Evolutionary conservation across 2,113 vertebrate species (phyloP).

Genomic region (Cryptoleucopteryx plumbea): DNA sequence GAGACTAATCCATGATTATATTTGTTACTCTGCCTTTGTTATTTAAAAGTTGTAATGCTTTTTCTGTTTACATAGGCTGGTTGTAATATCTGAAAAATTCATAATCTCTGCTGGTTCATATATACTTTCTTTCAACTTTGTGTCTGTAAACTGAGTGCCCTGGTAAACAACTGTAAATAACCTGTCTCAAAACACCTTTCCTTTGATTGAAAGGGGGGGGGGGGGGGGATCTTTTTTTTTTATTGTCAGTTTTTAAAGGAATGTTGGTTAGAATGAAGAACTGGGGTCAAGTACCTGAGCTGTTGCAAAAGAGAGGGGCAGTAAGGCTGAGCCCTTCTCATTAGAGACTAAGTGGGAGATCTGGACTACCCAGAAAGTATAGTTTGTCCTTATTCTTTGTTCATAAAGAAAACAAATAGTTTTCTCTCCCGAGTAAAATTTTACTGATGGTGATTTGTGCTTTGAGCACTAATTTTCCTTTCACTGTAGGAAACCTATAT

Average conservation of each 20-base stretch:
- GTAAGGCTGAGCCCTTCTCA: neutral
- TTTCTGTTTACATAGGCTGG: neutral
- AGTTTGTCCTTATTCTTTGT: neutral
- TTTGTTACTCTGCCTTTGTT: neutral
- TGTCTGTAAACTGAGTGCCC: neutral
- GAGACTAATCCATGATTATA: neutral
- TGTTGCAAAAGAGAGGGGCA: neutral
- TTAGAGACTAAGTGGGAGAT: neutral
- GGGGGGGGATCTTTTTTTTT: too few species aligned
- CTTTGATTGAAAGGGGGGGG: neutral
- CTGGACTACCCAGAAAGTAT: neutral
- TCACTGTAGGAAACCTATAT: neutral
- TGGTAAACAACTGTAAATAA: neutral
- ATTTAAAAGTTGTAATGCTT: neutral
- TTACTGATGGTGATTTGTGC: neutral
- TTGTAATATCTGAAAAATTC: neutral
- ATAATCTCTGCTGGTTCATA: neutral
- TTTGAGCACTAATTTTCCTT: neutral
- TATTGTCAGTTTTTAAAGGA: neutral
- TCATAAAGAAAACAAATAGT: neutral
- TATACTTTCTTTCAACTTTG: neutral
- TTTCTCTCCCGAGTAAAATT: neutral
- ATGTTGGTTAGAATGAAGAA: neutral
- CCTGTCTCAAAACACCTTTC: neutral
- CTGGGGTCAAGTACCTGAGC: neutral